A percentile compares a stretch with the other conserved stretches of the same genome.
These are phyloP conservation scores for Hippocampus barbouri DNA, from an alignment of 2,113 vertebrate species.

Conservation along the genomic window DNA sequence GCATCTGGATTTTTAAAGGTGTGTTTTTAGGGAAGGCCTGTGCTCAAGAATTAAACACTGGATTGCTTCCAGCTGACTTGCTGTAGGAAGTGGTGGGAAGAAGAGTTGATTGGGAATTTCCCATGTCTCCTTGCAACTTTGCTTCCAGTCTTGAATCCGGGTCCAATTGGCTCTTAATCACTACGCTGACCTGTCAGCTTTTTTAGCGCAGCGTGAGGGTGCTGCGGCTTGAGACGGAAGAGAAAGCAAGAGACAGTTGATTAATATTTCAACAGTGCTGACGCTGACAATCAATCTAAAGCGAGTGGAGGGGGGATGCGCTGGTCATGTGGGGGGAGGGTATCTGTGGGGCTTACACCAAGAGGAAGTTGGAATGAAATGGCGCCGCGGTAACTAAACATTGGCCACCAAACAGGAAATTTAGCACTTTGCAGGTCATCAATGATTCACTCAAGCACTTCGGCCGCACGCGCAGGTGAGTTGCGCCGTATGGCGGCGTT, in stretches of 20 bases:
- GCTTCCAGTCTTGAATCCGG: slow-evolving; percentile 10
- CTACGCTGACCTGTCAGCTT: slow-evolving; percentile 17
- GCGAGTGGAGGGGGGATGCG: neutral
- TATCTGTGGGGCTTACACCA: slow-evolving; percentile 13
- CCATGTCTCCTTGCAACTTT: slow-evolving; percentile 1
- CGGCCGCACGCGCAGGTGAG: slow-evolving; percentile 4
- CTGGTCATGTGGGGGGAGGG: slow-evolving; percentile 4
- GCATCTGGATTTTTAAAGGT: neutral
- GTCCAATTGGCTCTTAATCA: slow-evolving; percentile 25
- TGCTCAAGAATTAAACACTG: neutral
- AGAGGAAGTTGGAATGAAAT: slow-evolving; percentile 54
- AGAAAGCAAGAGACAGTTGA: slow-evolving; percentile 48
- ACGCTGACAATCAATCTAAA: slow-evolving; percentile 48
- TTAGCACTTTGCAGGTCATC: slow-evolving; percentile 31
- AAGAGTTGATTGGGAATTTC: neutral
- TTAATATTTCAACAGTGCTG: slow-evolving; percentile 68
- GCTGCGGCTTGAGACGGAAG: slow-evolving; percentile 49
- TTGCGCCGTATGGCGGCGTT: neutral
- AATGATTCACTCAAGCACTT: slow-evolving; percentile 62
- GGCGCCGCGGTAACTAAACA: slow-evolving; percentile 56
- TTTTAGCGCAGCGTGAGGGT: slow-evolving; percentile 10
- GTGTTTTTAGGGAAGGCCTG: neutral
- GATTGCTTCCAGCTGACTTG: neutral
- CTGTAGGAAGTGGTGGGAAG: neutral
- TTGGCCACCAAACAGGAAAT: slow-evolving; percentile 57